Conservation (phyloP, 2,113 vertebrate species). For the Heloderma charlesbogerti region DNA sequence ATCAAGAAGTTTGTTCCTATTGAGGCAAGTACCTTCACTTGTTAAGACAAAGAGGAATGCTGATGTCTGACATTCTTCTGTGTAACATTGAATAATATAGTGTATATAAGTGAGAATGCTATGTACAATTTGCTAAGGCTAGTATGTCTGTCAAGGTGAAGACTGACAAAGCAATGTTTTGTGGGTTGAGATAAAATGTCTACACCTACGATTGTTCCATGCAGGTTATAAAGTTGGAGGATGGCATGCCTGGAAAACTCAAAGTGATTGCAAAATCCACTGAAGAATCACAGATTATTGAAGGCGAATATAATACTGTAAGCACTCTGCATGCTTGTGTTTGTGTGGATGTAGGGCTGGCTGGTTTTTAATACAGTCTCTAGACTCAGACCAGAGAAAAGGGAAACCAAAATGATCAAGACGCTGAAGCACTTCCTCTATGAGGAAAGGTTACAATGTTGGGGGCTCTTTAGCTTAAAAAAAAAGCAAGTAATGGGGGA, state of each 20-base stretch:
- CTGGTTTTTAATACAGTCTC: neutral
- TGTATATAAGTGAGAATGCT: constrained; percentile 2
- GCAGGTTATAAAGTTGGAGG: constrained; percentile 89
- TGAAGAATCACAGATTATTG: constrained; percentile 79
- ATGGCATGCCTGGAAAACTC: constrained; percentile 89
- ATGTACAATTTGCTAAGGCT: neutral
- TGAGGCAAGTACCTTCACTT: constrained; percentile 75
- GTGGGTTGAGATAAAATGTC: constrained; percentile 24
- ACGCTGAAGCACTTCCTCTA: no score
- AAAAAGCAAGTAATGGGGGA: no score
- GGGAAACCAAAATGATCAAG: no score
- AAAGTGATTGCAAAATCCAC: constrained; percentile 91
- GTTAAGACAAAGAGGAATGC: neutral
- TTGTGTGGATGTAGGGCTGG: neutral
- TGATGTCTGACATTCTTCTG: neutral
- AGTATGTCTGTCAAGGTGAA: constrained; percentile 13
- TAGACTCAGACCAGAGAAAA: neutral
- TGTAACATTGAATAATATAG: neutral
- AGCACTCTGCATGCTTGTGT: constrained; percentile 46
- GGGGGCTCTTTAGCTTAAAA: no score
- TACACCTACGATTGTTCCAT: constrained; percentile 31
- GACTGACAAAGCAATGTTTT: neutral
- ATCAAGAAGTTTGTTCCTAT: constrained; percentile 86
- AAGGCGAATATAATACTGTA: constrained; percentile 94
- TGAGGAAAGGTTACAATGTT: no score